Conservation (phyloP, 2,888 invertebrate species). For the Lepidocyrtinus sp. region DNA sequence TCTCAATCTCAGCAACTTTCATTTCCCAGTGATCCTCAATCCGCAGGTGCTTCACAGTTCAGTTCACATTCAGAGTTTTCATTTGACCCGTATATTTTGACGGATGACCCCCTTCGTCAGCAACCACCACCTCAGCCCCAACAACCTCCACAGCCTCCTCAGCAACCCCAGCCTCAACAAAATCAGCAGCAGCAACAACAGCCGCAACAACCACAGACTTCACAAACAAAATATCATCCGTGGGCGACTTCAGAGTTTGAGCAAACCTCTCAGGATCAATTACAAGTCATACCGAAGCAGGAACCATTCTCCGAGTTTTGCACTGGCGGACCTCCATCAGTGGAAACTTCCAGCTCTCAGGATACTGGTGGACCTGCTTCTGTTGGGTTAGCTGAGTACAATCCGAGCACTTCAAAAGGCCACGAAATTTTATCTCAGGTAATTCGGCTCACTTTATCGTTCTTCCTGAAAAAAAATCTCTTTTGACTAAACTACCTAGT, state of each 20-base stretch:
- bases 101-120: conserved; percentile 70
- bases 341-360: conserved; percentile 71
- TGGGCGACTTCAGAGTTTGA: conserved; percentile 70
- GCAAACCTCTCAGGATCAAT: conserved; percentile 73
- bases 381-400: conserved; percentile 92
- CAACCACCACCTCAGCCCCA: conserved; percentile 50
- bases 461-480: conserved; percentile 6
- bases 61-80: conserved; percentile 68
- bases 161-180: conserved; percentile 60
- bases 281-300: conserved; percentile 80
- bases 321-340: conserved; percentile 71
- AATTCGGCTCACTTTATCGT: conserved; percentile 24
- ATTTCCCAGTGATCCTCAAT: conserved; percentile 67
- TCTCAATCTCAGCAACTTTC: conserved; percentile 71
- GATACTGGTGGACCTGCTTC: conserved; percentile 72
- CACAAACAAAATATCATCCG: conserved; percentile 69
- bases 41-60: conserved; percentile 65
- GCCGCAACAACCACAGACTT: conserved; percentile 70
- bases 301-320: conserved; percentile 75
- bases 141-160: conserved; percentile 21
- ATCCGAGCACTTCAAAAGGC: conserved; percentile 94
- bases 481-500: too few relatives aligned
- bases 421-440: conserved; percentile 89
- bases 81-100: conserved; percentile 68
- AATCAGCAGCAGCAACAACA: conserved; percentile 62